phyloP scores from a whole-genome alignment of 2,888 invertebrate species.

The Trisateles emortualis region DNA sequence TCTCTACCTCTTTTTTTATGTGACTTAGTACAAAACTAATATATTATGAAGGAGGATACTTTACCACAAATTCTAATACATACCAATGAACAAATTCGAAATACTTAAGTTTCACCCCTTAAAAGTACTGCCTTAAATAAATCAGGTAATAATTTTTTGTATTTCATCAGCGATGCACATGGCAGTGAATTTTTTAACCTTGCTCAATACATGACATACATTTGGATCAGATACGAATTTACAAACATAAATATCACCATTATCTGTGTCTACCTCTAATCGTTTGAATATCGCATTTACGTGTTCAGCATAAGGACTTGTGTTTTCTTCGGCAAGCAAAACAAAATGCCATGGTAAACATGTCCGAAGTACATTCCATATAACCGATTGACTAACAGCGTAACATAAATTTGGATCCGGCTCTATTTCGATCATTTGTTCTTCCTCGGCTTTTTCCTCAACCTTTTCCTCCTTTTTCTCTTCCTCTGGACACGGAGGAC shows the following conservation, averaged over 20 bases:
- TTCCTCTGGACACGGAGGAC: constrained; percentile 61
- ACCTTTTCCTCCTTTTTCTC: constrained; percentile 50
- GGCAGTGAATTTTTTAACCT: constrained; percentile 74
- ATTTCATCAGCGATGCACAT: constrained; percentile 66
- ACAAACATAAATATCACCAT: constrained; percentile 73
- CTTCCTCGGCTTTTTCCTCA: constrained; percentile 65
- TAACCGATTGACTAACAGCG: constrained; percentile 68
- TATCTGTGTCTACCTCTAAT: constrained; percentile 70
- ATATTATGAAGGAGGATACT: too few species aligned
- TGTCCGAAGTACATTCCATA: constrained; percentile 75
- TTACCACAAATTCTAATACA: too few species aligned
- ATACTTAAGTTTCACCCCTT: too few species aligned
- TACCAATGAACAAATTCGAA: too few species aligned
- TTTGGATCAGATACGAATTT: constrained; percentile 69
- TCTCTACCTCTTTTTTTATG: too few species aligned
- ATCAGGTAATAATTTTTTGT: constrained; percentile 50
- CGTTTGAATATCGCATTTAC: constrained; percentile 60
- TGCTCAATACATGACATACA: constrained; percentile 71
- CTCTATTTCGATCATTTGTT: constrained; percentile 56
- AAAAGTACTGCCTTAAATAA: too few species aligned
- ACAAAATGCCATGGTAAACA: constrained; percentile 79
- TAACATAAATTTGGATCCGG: constrained; percentile 67
- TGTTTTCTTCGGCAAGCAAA: constrained; percentile 63
- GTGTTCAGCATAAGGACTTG: constrained; percentile 63
- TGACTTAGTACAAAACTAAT: too few species aligned